phyloP scores from a whole-genome alignment of 1,140 invertebrate genomes.

The Leptoteleia sp. region DNA sequence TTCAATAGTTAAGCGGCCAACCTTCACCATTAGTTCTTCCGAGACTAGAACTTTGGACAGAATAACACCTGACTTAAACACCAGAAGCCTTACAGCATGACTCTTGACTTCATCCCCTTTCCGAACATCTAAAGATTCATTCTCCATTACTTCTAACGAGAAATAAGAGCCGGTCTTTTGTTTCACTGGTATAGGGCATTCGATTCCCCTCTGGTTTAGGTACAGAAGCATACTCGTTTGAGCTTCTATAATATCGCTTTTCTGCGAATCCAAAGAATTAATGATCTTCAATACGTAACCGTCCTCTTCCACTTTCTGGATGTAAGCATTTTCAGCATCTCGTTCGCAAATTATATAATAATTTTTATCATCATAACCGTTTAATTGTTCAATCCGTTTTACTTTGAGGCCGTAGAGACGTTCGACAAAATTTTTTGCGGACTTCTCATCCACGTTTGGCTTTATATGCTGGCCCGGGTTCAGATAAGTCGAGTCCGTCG shows the following conservation, averaged over 20 bases:
- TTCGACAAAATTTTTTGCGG: conserved; percentile 82
- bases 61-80: conserved; percentile 87
- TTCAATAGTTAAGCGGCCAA: conserved; percentile 86
- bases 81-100: conserved; percentile 87
- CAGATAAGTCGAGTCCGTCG: conserved; percentile 31
- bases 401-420: conserved; percentile 87
- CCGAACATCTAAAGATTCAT: conserved; percentile 26
- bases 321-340: conserved; percentile 83
- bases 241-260: conserved; percentile 84
- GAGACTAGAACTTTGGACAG: conserved; percentile 83
- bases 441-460: conserved; percentile 82
- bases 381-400: conserved; percentile 85
- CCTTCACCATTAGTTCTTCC: conserved; percentile 84
- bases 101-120: conserved; percentile 71
- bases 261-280: conserved; percentile 89
- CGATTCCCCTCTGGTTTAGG: conserved; percentile 84
- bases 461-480: conserved; percentile 84
- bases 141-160: conserved; percentile 80
- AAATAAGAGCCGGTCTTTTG: conserved; percentile 85
- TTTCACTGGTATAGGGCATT: conserved; percentile 85
- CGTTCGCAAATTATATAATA: conserved; percentile 82
- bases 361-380: conserved; percentile 92
- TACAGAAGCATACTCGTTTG: conserved; percentile 87
- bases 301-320: conserved; percentile 79
- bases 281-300: conserved; percentile 92